Base-by-base conservation (phyloP, 2,113 vertebrate species). In the Sander lucioperca region DNA sequence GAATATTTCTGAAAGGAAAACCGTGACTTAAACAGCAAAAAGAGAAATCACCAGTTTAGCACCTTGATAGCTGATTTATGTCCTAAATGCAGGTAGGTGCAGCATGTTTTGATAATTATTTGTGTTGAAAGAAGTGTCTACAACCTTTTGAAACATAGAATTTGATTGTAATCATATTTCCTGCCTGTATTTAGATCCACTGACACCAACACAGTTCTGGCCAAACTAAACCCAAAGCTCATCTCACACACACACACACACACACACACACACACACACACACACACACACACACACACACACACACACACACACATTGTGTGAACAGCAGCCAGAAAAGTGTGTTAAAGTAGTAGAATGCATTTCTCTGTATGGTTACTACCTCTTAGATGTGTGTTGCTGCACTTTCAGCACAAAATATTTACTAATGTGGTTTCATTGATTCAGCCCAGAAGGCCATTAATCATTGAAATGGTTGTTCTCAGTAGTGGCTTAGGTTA, bases 341-440 rank as follows among this genome's bases (percentile, higher is more conserved):
- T 74, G 61, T 36, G 66, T 61, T 5, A 13, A 48, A 33, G 66
- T 3, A 18, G 9, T n/a, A 3, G 25, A 39, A 70, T 33, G 9
- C 66, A 33, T 86, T 66, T 82, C 45, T 86, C 48, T 86, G 76
- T 71, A 30, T 33, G 57, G 59, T 27, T 73, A 13, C 50, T 30
- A 25, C 54, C 30, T 33, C 54, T 68, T 21, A 13, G 71, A 65
- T 87, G 57, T 80, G 74, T 75, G 64, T 50, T 53, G 82, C 77
- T 85, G 74, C 79, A 47, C 1, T 21, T 83, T 78, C 65, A 77
- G 74, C 84, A 81, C 67, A 58, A 80, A 80, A 74, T 80, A 82
- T 88, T 86, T 87, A 79, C 82, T 89, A 87, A 89, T 88, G 77
- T 68, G 43, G 39, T 87, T 84, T 83, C 54, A 89, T 88, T 65